Percentiles rank a stretch among this genome's conserved stretches.
Conservation (phyloP, 2,888 invertebrate species). For the Candidula unifasciata region DNA sequence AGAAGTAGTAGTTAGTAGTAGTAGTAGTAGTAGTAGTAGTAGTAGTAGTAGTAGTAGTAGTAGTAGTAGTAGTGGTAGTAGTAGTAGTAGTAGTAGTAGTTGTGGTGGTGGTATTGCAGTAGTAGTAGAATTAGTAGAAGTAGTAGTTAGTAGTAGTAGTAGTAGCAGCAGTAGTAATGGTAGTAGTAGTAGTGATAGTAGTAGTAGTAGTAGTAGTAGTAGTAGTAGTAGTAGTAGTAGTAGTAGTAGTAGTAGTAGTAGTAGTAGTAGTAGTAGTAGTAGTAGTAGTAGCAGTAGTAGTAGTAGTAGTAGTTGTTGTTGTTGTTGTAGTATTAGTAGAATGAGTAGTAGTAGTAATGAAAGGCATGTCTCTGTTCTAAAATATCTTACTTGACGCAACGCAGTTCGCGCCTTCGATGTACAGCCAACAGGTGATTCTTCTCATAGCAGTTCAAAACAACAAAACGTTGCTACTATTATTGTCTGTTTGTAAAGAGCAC, state of each 20-base stretch:
- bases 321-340: no score
- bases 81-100: not conserved
- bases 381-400: no score
- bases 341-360: no score
- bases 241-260: not conserved
- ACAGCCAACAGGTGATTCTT: no score
- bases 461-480: no score
- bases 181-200: not conserved
- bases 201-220: slow-evolving; percentile 6
- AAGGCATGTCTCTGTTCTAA: no score
- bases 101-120: no score
- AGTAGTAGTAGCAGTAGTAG: not conserved
- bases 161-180: not conserved
- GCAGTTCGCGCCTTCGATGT: no score
- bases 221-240: not conserved
- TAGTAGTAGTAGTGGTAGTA: not conserved
- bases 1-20: no score
- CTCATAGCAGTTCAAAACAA: no score
- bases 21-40: slow-evolving; percentile 2
- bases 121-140: no score
- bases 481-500: no score
- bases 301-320: not conserved
- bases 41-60: slow-evolving; percentile 1
- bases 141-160: not conserved
- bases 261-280: not conserved